Evolutionary conservation across 30 jellyfish, hydroid and myxozoan species (phyloP).

Genomic region (Catostylus mosaicus): DNA sequence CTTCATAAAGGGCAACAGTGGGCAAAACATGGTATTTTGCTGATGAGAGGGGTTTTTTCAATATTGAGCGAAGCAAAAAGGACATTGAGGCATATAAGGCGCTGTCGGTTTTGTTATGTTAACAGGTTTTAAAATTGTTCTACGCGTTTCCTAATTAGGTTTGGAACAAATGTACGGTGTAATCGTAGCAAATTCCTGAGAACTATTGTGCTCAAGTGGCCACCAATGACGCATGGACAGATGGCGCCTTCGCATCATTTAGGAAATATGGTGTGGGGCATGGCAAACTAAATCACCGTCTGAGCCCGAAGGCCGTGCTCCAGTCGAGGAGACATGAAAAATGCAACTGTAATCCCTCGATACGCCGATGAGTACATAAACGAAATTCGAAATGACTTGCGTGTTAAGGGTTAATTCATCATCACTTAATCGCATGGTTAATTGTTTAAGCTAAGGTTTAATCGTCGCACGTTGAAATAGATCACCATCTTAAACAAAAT

Average conservation of each 20-base stretch:
- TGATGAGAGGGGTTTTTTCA: too few relatives aligned
- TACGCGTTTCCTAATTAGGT: too few relatives aligned
- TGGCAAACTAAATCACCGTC: slow-evolving; percentile 11
- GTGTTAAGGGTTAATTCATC: slow-evolving; percentile 74
- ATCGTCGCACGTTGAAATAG: background rate
- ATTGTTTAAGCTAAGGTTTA: slow-evolving; percentile 24
- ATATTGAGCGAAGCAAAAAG: too few relatives aligned
- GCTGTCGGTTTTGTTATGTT: too few relatives aligned
- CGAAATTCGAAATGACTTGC: slow-evolving; percentile 40
- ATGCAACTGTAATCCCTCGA: slow-evolving; percentile 56
- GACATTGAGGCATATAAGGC: too few relatives aligned
- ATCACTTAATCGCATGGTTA: slow-evolving; percentile 69
- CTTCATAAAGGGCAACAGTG: too few relatives aligned
- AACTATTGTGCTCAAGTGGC: background rate
- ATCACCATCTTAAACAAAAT: slow-evolving; percentile 35
- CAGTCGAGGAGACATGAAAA: slow-evolving; percentile 50
- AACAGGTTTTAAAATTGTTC: background rate
- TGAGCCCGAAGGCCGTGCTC: slow-evolving; percentile 61
- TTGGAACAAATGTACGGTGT: too few relatives aligned
- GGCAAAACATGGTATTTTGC: too few relatives aligned
- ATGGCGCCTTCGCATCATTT: slow-evolving; percentile 47
- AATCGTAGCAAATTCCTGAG: background rate
- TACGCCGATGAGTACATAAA: slow-evolving; percentile 65
- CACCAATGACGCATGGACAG: slow-evolving; percentile 14
- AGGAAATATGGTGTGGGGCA: slow-evolving; percentile 24